These are phyloP conservation scores for Acleris literana DNA, from an alignment of 2,888 invertebrate species.

Conservation along the genomic window DNA sequence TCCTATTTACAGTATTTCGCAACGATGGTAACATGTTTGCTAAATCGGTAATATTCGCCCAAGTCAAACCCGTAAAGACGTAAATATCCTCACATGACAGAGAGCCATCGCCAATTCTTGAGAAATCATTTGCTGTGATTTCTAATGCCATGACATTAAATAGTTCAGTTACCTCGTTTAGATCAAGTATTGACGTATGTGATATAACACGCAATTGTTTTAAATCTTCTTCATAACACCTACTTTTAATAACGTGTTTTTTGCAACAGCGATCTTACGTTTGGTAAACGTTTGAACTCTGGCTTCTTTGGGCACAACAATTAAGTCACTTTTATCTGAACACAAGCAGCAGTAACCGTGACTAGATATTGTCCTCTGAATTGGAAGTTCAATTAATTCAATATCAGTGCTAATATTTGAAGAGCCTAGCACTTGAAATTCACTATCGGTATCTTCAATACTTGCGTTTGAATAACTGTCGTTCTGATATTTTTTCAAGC, in stretches of 20 bases:
- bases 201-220: too few species aligned
- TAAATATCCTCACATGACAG: neutral
- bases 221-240: too few species aligned
- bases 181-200: too few species aligned
- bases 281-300: constrained; percentile 9
- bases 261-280: too few species aligned
- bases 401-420: too few species aligned
- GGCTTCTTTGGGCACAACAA: constrained; percentile 21
- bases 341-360: constrained; percentile 5
- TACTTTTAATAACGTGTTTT: too few species aligned
- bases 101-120: neutral
- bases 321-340: constrained; percentile 16
- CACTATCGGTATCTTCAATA: too few species aligned
- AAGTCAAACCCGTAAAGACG: neutral
- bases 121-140: neutral
- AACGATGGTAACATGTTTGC: neutral
- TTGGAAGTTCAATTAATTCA: too few species aligned
- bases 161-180: neutral
- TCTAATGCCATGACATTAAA: neutral
- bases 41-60: neutral
- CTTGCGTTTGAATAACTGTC: too few species aligned
- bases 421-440: too few species aligned
- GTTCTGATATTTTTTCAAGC: too few species aligned
- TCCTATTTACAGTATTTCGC: neutral
- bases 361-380: too few species aligned